Conservation (phyloP, 1,140 invertebrate genomes). For the Drosophila yakuba region DNA sequence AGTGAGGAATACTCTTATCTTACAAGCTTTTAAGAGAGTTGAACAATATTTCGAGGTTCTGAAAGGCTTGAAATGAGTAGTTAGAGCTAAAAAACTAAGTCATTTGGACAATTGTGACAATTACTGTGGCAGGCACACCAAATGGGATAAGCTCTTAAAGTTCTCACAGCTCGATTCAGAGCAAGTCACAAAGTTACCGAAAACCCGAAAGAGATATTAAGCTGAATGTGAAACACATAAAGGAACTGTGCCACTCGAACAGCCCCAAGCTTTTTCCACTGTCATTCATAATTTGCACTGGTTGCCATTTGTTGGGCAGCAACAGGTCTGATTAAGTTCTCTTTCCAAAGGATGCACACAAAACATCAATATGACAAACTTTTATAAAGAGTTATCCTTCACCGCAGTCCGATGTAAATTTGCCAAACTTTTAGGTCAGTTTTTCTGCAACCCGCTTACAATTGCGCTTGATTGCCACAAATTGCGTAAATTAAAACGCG, state of each 20-base stretch:
- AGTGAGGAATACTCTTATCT: neutral
- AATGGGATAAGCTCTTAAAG: conserved; percentile 53
- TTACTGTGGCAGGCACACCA: conserved; percentile 19
- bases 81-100: conserved; percentile 12
- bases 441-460: conserved; percentile 21
- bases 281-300: conserved; percentile 59
- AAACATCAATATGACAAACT: neutral
- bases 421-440: conserved; percentile 11
- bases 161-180: conserved; percentile 35
- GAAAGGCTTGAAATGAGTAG: conserved; percentile 16
- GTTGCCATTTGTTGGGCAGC: conserved; percentile 43
- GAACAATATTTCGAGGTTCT: neutral
- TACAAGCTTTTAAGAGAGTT: conserved; percentile 37
- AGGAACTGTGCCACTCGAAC: conserved; percentile 71
- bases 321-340: conserved; percentile 60
- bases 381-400: neutral
- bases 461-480: conserved; percentile 71
- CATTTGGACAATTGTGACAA: conserved; percentile 33
- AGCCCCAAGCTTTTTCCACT: conserved; percentile 72
- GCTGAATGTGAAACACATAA: conserved; percentile 25
- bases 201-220: conserved; percentile 4
- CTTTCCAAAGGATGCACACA: neutral
- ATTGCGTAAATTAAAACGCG: conserved; percentile 73
- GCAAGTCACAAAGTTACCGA: conserved; percentile 13
- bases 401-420: conserved; percentile 7